Evolutionary conservation across 2,113 vertebrate species (phyloP).

Genomic region (Percopsis transmontana): DNA sequence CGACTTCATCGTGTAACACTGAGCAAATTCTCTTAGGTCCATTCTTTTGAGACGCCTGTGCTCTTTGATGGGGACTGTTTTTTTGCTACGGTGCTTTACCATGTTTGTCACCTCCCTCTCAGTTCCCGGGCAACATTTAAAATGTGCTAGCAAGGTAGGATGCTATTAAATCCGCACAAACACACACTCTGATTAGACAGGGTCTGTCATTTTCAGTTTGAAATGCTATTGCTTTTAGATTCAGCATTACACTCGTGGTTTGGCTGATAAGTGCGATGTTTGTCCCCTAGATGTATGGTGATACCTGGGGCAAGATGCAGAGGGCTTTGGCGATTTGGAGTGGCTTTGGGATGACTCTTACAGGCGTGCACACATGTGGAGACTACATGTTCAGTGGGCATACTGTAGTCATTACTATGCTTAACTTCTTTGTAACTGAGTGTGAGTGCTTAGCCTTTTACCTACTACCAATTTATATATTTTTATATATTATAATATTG

Average conservation of each 20-base stretch:
- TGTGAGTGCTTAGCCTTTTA: slow-evolving; percentile 62
- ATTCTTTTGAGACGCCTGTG: slow-evolving; percentile 92
- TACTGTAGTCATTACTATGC: slow-evolving; percentile 94
- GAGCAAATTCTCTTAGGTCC: slow-evolving; percentile 77
- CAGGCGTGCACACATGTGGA: slow-evolving; percentile 94
- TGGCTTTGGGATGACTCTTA: slow-evolving; percentile 96
- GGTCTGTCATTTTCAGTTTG: not conserved
- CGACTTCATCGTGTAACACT: not conserved
- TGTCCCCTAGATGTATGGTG: slow-evolving; percentile 84
- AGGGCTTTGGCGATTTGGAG: slow-evolving; percentile 94
- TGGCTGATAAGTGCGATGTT: not conserved
- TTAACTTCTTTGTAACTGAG: slow-evolving; percentile 91
- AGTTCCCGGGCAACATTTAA: slow-evolving; percentile 93
- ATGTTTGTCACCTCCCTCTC: slow-evolving; percentile 99
- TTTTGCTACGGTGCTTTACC: slow-evolving; percentile 92
- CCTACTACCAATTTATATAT: not conserved
- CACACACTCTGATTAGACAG: slow-evolving; percentile 13
- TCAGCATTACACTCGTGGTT: slow-evolving; percentile 5
- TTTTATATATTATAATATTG: not conserved
- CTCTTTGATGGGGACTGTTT: slow-evolving; percentile 95
- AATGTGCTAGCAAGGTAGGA: slow-evolving; percentile 93
- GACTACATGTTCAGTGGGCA: slow-evolving; percentile 99
- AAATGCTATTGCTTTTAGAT: not conserved
- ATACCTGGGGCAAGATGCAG: slow-evolving; percentile 87
- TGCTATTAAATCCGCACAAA: not conserved